Evolutionary conservation across 2,113 vertebrate genomes (phyloP).

Genomic region (Albula glossodonta): DNA sequence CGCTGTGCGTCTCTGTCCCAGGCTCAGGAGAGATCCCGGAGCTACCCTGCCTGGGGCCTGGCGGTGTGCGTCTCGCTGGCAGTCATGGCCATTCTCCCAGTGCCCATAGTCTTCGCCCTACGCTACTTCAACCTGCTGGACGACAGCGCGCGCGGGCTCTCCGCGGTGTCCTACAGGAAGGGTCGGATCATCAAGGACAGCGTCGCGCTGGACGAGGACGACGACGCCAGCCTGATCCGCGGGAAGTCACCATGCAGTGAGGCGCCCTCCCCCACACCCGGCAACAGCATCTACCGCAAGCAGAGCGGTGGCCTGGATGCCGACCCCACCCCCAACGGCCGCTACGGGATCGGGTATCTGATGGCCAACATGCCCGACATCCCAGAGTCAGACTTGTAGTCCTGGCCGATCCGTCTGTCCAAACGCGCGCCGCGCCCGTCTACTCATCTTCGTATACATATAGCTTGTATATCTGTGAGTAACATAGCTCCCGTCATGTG

Average conservation of each 20-base stretch:
- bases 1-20: slow-evolving; percentile 50
- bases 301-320: slow-evolving; percentile 72
- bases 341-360: slow-evolving; percentile 90
- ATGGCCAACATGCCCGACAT: slow-evolving; percentile 92
- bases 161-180: slow-evolving; percentile 89
- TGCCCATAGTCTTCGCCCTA: slow-evolving; percentile 82
- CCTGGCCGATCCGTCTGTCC: not conserved
- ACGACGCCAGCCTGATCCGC: slow-evolving; percentile 86
- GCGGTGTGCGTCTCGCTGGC: slow-evolving; percentile 84
- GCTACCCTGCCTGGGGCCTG: slow-evolving; percentile 86
- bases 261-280: slow-evolving; percentile 82
- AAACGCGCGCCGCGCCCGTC: not conserved
- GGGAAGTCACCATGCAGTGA: slow-evolving; percentile 82
- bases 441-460: slow-evolving; percentile 43
- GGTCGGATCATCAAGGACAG: slow-evolving; percentile 88
- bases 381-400: slow-evolving; percentile 92
- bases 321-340: slow-evolving; percentile 87
- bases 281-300: slow-evolving; percentile 88
- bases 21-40: slow-evolving; percentile 77
- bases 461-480: slow-evolving; percentile 64
- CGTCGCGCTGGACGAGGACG: slow-evolving; percentile 74
- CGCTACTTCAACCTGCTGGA: slow-evolving; percentile 84
- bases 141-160: slow-evolving; percentile 73
- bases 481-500: slow-evolving; percentile 53
- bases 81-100: slow-evolving; percentile 80